Conservation (phyloP, 2,113 vertebrate species). For the Excalfactoria chinensis region DNA sequence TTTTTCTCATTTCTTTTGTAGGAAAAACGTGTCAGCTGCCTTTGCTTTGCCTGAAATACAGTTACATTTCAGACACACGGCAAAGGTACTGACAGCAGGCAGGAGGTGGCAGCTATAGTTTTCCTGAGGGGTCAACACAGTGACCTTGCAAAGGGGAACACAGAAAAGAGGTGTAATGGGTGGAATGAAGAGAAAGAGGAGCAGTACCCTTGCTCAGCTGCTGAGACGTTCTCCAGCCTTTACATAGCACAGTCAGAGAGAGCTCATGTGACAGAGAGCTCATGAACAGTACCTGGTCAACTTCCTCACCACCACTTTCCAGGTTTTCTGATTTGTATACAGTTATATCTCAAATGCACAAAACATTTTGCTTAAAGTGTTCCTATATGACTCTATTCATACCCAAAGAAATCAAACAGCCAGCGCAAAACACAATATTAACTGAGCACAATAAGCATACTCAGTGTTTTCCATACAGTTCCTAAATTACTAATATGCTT, state of each 20-base stretch:
- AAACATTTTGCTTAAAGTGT: background rate
- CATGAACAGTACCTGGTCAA: background rate
- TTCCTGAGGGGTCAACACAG: background rate
- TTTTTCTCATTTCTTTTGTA: background rate
- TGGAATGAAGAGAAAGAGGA: background rate
- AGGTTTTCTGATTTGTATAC: background rate
- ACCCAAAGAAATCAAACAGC: background rate
- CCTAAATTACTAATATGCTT: background rate
- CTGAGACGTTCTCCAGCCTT: background rate
- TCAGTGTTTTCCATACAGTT: background rate
- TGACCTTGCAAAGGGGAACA: background rate
- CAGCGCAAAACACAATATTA: background rate
- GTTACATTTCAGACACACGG: background rate
- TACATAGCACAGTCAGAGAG: background rate
- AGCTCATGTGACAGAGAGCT: background rate
- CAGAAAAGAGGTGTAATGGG: background rate
- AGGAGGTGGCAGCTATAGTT: background rate
- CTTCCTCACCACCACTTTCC: background rate
- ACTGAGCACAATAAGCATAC: background rate
- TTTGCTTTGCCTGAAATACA: background rate
- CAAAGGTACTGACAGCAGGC: background rate
- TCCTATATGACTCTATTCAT: background rate
- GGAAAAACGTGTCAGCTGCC: background rate
- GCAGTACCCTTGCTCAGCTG: background rate
- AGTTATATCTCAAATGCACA: background rate